These are phyloP conservation scores for Ligdia adustata DNA, from an alignment of 2,888 invertebrate genomes.

Conservation along the genomic window DNA sequence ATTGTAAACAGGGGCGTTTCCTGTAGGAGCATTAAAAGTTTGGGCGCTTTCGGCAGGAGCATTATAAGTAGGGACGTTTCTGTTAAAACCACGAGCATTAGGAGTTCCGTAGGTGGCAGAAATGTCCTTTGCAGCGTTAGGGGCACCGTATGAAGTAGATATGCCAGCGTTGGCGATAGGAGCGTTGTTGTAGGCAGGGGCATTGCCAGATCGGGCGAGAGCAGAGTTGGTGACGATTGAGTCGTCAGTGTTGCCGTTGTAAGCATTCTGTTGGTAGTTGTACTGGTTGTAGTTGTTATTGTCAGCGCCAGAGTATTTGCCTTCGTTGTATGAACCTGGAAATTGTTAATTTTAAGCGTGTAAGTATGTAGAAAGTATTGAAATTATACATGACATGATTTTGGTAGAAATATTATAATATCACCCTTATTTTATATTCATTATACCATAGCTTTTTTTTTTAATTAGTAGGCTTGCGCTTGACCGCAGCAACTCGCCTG, in stretches of 20 bases:
- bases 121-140: conserved; percentile 6
- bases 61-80: neutral
- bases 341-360: no score
- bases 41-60: neutral
- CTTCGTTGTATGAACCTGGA: conserved; percentile 68
- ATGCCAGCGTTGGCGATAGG: conserved; percentile 1
- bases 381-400: no score
- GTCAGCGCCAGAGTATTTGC: conserved; percentile 51
- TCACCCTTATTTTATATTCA: no score
- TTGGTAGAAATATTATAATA: no score
- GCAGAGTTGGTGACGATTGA: conserved; percentile 60
- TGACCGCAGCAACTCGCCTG: no score
- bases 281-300: conserved; percentile 31
- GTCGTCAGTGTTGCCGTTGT: conserved; percentile 43
- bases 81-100: conserved; percentile 1
- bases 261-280: conserved; percentile 24
- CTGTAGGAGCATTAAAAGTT: neutral
- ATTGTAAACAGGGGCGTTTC: neutral
- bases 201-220: conserved; percentile 20
- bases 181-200: conserved; percentile 9
- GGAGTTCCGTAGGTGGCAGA: conserved; percentile 4
- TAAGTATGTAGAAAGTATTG: no score
- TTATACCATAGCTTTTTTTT: no score
- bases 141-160: conserved; percentile 10
- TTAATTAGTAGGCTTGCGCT: no score